Evolutionary conservation across 2,888 invertebrate genomes (phyloP).

Genomic region (Stenodera caucasica): DNA sequence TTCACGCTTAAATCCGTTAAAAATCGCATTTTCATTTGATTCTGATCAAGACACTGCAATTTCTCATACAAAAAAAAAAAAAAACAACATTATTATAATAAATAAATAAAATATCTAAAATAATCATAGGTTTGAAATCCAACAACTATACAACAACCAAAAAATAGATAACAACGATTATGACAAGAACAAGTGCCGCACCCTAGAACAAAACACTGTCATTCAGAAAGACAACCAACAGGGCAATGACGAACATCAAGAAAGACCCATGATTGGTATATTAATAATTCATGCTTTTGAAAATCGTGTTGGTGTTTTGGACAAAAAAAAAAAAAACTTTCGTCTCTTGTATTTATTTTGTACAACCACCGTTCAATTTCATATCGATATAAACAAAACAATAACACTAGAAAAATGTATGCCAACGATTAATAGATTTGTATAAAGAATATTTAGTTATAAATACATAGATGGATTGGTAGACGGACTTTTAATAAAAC

Average conservation of each 20-base stretch:
- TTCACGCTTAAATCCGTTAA: neutral
- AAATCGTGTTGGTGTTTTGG: conserved; percentile 53
- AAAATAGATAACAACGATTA: conserved; percentile 37
- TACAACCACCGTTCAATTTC: too few relatives aligned
- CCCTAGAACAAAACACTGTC: conserved; percentile 52
- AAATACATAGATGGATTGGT: too few relatives aligned
- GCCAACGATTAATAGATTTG: too few relatives aligned
- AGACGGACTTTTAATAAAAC: neutral
- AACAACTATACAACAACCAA: neutral
- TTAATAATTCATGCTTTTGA: conserved; percentile 53
- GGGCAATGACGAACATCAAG: conserved; percentile 47
- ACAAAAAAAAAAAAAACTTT: too few relatives aligned
- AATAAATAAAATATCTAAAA: too few relatives aligned
- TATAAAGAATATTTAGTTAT: too few relatives aligned
- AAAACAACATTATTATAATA: too few relatives aligned
- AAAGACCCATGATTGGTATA: conserved; percentile 45
- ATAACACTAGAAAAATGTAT: neutral
- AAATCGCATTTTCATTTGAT: neutral
- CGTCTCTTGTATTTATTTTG: conserved; percentile 39
- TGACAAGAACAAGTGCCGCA: conserved; percentile 51
- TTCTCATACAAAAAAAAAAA: neutral
- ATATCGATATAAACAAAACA: neutral
- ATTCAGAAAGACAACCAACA: conserved; percentile 46
- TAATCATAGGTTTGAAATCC: too few relatives aligned
- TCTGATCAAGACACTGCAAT: neutral